phyloP scores from a whole-genome alignment of 2,888 invertebrate species.

The Scaptodrosophila latifasciaeformis region DNA sequence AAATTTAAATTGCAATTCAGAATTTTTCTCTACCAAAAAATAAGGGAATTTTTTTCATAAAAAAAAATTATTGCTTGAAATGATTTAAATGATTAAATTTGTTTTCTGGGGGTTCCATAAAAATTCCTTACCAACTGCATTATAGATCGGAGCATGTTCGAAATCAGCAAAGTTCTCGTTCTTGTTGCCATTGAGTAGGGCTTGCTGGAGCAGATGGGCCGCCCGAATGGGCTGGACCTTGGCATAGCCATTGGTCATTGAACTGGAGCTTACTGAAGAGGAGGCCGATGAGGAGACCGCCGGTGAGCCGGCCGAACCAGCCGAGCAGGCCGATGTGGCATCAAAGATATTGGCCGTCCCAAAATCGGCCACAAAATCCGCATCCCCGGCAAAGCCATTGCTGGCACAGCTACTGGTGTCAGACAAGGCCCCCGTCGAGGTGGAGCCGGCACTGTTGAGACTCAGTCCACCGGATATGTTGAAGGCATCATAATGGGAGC shows the following conservation, averaged over 20 bases:
- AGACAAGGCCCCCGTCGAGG: slow-evolving; percentile 69
- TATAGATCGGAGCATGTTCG: slow-evolving; percentile 83
- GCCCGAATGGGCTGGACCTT: slow-evolving; percentile 70
- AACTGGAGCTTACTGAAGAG: slow-evolving; percentile 52
- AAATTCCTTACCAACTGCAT: slow-evolving; percentile 74
- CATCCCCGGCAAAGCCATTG: slow-evolving; percentile 75
- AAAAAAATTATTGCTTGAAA: background rate
- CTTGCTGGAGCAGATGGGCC: slow-evolving; percentile 51
- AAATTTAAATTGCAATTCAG: no score
- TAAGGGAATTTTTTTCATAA: no score
- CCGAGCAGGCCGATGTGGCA: slow-evolving; percentile 75
- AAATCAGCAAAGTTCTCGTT: slow-evolving; percentile 81
- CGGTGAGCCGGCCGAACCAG: slow-evolving; percentile 60
- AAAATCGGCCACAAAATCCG: slow-evolving; percentile 82
- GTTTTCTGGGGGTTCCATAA: no score
- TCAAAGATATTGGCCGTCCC: slow-evolving; percentile 83
- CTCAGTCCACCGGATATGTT: slow-evolving; percentile 32
- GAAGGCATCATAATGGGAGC: slow-evolving; percentile 49
- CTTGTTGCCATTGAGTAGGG: slow-evolving; percentile 55
- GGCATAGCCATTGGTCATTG: slow-evolving; percentile 70
- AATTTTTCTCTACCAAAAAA: no score
- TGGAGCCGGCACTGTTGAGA: slow-evolving; percentile 67
- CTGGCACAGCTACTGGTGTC: slow-evolving; percentile 73
- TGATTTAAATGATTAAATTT: background rate
- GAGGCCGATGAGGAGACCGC: slow-evolving; percentile 59